Base-by-base conservation (phyloP, 2,888 invertebrate species). In the Mythimna vitellina region DNA sequence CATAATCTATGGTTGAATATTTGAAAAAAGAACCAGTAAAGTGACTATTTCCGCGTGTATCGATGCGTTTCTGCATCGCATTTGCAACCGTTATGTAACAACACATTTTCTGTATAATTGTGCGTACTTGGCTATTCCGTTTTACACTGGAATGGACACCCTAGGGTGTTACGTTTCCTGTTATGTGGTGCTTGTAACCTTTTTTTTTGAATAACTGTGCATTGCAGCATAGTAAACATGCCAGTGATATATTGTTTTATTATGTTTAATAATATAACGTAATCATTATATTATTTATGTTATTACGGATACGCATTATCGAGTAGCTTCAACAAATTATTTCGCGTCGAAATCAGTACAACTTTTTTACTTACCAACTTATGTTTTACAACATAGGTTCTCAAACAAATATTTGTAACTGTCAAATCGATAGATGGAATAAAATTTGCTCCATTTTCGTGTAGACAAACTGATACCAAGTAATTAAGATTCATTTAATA, bases 101-200 rank as follows among this genome's bases (percentile, higher is more conserved):
- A 74, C 82, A 73, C 54, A 64, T 80, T 60, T 78, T 65, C 69
- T 72, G 84, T 80, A 75, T 81, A 83, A 76, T 82, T 83, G 83
- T 75, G 67, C 57, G 75, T 73, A 80, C 80, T 80, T 83, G 53
- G 58, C 14, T 53, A 71, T 83, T 76, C 65, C 49, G 60, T 81
- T 81, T 83, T 76, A 81, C 81, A 81, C 46, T 83, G 83, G 60
- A 80, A 65, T 83, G 84, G 84, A 67, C 81, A 81, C 81, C 81
- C 81, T 83, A 69, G 80, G 70, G 80, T 70, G 65, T 78, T 66
- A 67, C 38, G 56, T 67, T 83, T 80, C 83, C 83, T 83, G 80
- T 67, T 79, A 62, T 70, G 51, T 64, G 46, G 56, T 73, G 49
- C 60, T 70, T 73, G 68, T 73, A 82, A 49, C 61, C 49, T 56